phyloP scores from a whole-genome alignment of 1,140 invertebrate genomes.

The Cydia amplana region DNA sequence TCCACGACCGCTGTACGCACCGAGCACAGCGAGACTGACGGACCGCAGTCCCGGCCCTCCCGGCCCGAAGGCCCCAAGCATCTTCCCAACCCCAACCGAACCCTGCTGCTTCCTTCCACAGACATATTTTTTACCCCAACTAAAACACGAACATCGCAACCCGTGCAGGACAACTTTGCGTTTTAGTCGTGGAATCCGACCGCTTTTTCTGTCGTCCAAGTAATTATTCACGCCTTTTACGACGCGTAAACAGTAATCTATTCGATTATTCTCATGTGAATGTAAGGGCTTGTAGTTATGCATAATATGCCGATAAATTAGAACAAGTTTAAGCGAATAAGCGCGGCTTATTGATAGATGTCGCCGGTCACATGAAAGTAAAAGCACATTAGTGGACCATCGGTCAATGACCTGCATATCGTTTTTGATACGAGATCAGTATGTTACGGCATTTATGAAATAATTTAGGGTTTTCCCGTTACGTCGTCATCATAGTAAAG shows the following conservation, averaged over 20 bases:
- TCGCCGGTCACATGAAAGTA: conserved; percentile 26
- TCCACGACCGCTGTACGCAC: conserved; percentile 66
- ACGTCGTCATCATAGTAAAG: conserved; percentile 27
- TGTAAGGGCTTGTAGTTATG: conserved; percentile 33
- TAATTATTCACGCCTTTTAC: conserved; percentile 74
- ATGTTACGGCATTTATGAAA: background rate
- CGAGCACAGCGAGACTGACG: conserved; percentile 69
- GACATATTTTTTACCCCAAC: conserved; percentile 48
- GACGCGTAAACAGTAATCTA: conserved; percentile 57
- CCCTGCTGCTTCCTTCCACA: conserved; percentile 38
- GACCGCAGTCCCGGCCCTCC: conserved; percentile 42
- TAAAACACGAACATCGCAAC: conserved; percentile 46
- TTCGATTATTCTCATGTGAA: conserved; percentile 58
- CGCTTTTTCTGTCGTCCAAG: conserved; percentile 61
- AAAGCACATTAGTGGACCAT: conserved; percentile 2
- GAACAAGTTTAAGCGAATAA: background rate
- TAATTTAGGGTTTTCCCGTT: background rate
- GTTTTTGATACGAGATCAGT: conserved; percentile 16
- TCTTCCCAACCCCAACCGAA: conserved; percentile 58
- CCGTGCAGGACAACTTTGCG: conserved; percentile 43
- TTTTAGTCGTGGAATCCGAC: conserved; percentile 54
- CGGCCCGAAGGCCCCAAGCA: conserved; percentile 50
- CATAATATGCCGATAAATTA: conserved; percentile 8
- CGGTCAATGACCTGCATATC: conserved; percentile 6
- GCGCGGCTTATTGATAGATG: conserved; percentile 18